Evolutionary conservation across 2,888 invertebrate genomes (phyloP), one percentile per base, ranked within the genome.

Genomic region (Acleris cristana): DNA sequence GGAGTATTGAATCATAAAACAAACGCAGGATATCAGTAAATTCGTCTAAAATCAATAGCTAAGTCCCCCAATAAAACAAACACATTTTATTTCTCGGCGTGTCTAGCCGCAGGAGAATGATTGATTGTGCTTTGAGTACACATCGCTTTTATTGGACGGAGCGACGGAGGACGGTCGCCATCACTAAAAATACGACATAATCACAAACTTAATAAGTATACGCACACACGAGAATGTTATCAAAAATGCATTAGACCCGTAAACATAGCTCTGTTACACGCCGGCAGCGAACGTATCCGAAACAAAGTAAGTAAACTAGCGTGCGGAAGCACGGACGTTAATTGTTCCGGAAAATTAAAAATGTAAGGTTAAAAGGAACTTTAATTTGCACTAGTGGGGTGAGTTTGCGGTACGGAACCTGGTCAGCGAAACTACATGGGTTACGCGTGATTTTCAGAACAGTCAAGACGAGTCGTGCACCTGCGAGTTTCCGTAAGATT

Each of bases 51-150:
- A 91, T 89, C 89, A 89, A 92, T 90, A 89, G 73, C 76, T 76
- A 79, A 77, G 76, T 79, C 81, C 81, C 80, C 80, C 80, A 84
- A 85, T 85, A 86, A 86, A 87, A 87, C 83, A 86, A 88, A 88
- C 83, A 87, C 82, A 81, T 87, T 88, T 87, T 87, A 87, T 88
- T 88, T 86, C 84, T 82, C 82, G 83, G 82, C 83, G 81, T 84
- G 82, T 85, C 85, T 84, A 84, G 80, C 82, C 81, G 78, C 81
- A 76, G 76, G 78, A 79, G 81, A 77, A 90, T 92, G 90, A 92
- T 91, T 90, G 90, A 92, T 92, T 89, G 88, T 88, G 86, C 83
- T 86, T 84, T 85, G 86, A 86, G 82, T 79, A 87, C 82, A 89
- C 85, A 85, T 77, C 82, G 80, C 84, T 78, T 75, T 85, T 87